A percentile compares a stretch with the other conserved stretches of the same genome.
These are phyloP conservation scores for Drosophila ficusphila DNA, from an alignment of 1,140 invertebrate species.

Conservation along the genomic window DNA sequence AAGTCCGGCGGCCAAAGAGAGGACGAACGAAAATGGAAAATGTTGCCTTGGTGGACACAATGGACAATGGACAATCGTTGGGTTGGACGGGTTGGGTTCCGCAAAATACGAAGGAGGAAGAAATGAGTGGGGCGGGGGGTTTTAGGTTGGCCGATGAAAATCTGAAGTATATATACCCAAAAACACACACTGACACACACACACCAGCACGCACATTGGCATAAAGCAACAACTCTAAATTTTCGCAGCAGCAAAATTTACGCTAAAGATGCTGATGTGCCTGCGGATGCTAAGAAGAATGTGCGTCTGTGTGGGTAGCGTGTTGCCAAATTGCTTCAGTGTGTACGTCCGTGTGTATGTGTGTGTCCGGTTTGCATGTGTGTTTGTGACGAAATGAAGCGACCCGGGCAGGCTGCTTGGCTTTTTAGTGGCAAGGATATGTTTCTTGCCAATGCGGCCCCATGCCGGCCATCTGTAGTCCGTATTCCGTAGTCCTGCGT, in stretches of 20 bases:
- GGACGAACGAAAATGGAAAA: conserved; percentile 76
- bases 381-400: conserved; percentile 47
- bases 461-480: conserved; percentile 39
- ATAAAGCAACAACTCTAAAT: conserved; percentile 79
- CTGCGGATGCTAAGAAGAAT: conserved; percentile 60
- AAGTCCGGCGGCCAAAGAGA: conserved; percentile 63
- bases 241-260: conserved; percentile 76
- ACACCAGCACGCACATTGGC: conserved; percentile 42
- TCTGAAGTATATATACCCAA: conserved; percentile 68
- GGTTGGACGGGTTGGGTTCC: conserved; percentile 34
- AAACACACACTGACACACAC: conserved; percentile 10
- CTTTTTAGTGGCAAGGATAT: conserved; percentile 55
- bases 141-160: conserved; percentile 59
- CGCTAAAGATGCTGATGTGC: conserved; percentile 70
- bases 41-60: conserved; percentile 76
- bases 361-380: conserved; percentile 6
- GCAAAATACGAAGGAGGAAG: conserved; percentile 8
- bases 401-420: conserved; percentile 49
- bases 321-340: conserved; percentile 15
- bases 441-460: conserved; percentile 43
- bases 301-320: conserved; percentile 28
- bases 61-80: conserved; percentile 56
- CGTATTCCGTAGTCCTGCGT: conserved; percentile 37
- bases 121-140: conserved; percentile 1
- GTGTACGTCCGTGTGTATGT: conserved; percentile 18